Evolutionary conservation across 2,797 vertebrate genomes (phyloP).

Genomic region (Malurus leucopterus): DNA sequence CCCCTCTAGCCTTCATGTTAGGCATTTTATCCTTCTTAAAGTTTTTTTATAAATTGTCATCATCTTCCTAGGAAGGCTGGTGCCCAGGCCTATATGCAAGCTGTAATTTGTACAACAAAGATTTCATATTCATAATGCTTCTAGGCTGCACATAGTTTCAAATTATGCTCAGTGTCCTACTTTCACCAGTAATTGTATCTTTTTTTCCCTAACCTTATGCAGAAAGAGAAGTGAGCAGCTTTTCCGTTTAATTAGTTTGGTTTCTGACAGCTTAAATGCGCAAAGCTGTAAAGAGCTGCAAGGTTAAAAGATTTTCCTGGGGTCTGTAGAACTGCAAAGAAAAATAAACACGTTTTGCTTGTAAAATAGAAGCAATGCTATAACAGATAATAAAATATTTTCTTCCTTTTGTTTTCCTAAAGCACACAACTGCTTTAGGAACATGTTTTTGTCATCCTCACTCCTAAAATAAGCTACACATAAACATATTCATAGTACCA

Average conservation of each 20-base stretch:
- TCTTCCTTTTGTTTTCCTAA: neutral
- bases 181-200: slow-evolving; percentile 6
- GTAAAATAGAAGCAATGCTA: neutral
- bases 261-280: slow-evolving; percentile 30
- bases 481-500: neutral
- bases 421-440: neutral
- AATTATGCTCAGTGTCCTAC: slow-evolving; percentile 18
- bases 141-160: neutral
- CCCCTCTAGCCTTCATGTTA: neutral
- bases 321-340: neutral
- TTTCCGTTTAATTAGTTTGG: slow-evolving; percentile 39
- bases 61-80: neutral
- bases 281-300: neutral
- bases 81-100: neutral
- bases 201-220: neutral
- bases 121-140: slow-evolving; percentile 21
- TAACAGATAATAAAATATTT: neutral
- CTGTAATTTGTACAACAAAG: slow-evolving; percentile 22
- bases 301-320: slow-evolving; percentile 41
- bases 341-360: slow-evolving; percentile 19
- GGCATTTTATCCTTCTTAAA: slow-evolving; percentile 1
- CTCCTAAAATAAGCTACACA: slow-evolving; percentile 12
- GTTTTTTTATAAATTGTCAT: neutral
- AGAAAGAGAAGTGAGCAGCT: slow-evolving; percentile 20
- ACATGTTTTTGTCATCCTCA: neutral